Base-by-base conservation (phyloP, 2,113 vertebrate genomes). In the Notiomystis cincta region DNA sequence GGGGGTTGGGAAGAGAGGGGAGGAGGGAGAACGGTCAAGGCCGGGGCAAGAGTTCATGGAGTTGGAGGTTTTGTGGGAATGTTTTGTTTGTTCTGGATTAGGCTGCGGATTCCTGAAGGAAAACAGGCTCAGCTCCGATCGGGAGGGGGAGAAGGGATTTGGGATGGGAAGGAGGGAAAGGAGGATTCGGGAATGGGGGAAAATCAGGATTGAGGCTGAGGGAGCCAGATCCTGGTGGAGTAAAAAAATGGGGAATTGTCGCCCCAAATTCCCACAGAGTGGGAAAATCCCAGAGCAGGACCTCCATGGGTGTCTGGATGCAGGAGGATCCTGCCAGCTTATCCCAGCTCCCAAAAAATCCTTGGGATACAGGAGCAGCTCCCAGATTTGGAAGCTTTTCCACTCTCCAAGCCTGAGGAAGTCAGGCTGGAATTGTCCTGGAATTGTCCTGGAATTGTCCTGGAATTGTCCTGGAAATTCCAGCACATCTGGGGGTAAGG, bases 261-360 rank as follows among this genome's bases (percentile, higher is more conserved):
- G 20, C 31, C 37, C 0, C 1, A 9, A 51, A 51, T 51, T 82
- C 35, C 45, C 45, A 20, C 23, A 0, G 30, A 40, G 35, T 0
- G 1, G 35, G 53, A 28, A 23, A 14, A 58, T 58, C 11, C 44
- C 28, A 13, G 15, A 44, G 31, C 7, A 24, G 54, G 54, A 82
- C 1, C 3, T 35, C 38, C 50, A 56, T 27, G 40, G 11, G 53
- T 22, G 4, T 31, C 35, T 25, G 73, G n/a, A 38, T 60, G 7
- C 35, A 17, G 56, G 33, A 57, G n/a, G n/a, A n/a, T n/a, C 42
- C 54, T 62, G 10, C 20, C 23, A 22, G 51, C 14, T 2, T 37
- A 6, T 21, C n/a, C n/a, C 18, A 48, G 5, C 13, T 50, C 18
- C 66, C 25, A 48, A 25, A 50, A 69, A 48, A 48, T 27, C 44